These are phyloP conservation scores for Diprion similis DNA, from an alignment of 1,140 invertebrate species.

Conservation along the genomic window DNA sequence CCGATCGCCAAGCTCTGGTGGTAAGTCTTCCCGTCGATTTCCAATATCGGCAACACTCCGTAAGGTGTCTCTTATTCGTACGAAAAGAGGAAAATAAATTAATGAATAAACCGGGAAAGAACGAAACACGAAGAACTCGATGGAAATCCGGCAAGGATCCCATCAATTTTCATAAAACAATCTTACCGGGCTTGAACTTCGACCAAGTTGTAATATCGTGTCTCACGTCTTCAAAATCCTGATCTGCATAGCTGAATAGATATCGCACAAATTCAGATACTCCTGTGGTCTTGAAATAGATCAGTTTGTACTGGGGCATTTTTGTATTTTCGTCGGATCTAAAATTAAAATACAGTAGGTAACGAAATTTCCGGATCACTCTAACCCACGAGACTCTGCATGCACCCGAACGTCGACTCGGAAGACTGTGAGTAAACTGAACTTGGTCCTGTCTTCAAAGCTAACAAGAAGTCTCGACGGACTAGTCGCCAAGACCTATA, in stretches of 20 bases:
- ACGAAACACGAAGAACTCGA: background rate
- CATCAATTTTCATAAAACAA: slow-evolving; percentile 25
- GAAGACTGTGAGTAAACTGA: too few species aligned
- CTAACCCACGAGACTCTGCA: too few species aligned
- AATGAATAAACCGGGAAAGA: background rate
- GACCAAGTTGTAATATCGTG: slow-evolving; percentile 47
- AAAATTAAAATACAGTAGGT: too few species aligned
- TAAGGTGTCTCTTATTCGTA: slow-evolving; percentile 23
- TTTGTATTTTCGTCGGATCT: background rate
- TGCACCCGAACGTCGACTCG: too few species aligned
- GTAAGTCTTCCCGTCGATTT: slow-evolving; percentile 26
- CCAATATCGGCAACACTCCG: slow-evolving; percentile 28
- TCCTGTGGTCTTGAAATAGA: slow-evolving; percentile 59
- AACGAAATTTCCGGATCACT: too few species aligned
- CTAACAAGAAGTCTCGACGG: too few species aligned
- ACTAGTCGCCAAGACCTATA: too few species aligned
- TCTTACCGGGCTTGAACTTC: slow-evolving; percentile 48
- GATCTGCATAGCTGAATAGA: slow-evolving; percentile 41
- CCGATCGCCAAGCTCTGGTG: slow-evolving; percentile 30
- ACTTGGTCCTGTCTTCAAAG: too few species aligned
- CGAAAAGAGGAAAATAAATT: background rate
- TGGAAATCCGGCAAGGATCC: slow-evolving; percentile 18
- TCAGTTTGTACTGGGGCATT: slow-evolving; percentile 41
- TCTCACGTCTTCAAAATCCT: slow-evolving; percentile 27
- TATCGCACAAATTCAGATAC: slow-evolving; percentile 60